A percentile compares a stretch with the other conserved stretches of the same genome.
phyloP scores from a whole-genome alignment of 92 coral and sea anemone species.

The Bergia sp. region DNA sequence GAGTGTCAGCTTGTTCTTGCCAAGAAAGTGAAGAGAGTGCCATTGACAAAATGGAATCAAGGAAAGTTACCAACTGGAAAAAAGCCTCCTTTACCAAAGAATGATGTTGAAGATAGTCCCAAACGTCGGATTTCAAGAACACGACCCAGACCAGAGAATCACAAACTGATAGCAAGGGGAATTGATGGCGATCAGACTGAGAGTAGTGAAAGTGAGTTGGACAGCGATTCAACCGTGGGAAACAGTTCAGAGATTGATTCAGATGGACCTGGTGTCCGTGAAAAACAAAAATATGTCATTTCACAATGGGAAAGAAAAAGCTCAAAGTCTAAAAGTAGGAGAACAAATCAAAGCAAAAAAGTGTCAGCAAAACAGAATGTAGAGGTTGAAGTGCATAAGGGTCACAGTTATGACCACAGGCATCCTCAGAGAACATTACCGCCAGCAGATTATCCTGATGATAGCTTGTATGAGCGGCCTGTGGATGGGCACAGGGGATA shows the following conservation, averaged over 20 bases:
- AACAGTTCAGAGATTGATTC: constrained; percentile 46
- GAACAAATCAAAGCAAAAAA: neutral
- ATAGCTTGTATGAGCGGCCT: constrained; percentile 76
- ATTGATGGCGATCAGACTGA: constrained; percentile 70
- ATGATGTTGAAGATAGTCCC: constrained; percentile 47
- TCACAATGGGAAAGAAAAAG: constrained; percentile 43
- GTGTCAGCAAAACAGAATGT: constrained; percentile 26
- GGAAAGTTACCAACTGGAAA: constrained; percentile 40
- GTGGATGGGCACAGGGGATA: constrained; percentile 53
- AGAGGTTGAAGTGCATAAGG: constrained; percentile 47
- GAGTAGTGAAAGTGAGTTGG: constrained; percentile 2
- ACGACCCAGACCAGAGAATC: constrained; percentile 86
- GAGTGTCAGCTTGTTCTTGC: constrained; percentile 73
- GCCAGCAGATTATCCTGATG: constrained; percentile 49
- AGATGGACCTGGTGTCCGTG: neutral
- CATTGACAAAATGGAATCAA: constrained; percentile 31
- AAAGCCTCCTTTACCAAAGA: constrained; percentile 22
- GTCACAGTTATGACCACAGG: constrained; percentile 32
- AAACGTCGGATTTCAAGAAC: constrained; percentile 67
- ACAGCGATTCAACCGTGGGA: constrained; percentile 1
- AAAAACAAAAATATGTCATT: constrained; percentile 35
- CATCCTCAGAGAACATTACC: constrained; percentile 52
- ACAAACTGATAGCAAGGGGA: constrained; percentile 89
- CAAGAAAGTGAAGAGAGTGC: constrained; percentile 49
- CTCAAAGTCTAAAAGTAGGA: constrained; percentile 39